Percentiles rank a stretch among this genome's conserved stretches.
Conservation (phyloP, 2,797 vertebrate species). For the Cheirogaleus major region DNA sequence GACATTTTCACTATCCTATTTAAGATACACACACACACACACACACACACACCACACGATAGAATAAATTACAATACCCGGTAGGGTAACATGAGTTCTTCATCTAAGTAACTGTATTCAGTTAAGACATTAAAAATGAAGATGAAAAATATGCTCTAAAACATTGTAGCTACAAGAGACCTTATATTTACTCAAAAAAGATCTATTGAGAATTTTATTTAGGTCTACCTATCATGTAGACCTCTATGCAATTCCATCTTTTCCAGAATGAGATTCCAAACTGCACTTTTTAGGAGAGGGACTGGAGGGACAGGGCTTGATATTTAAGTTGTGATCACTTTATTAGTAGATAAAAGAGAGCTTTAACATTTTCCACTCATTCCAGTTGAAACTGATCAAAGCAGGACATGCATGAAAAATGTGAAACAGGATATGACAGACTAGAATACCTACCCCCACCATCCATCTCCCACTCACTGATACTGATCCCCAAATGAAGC, state of each 20-base stretch:
- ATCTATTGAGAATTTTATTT: slow-evolving; percentile 76
- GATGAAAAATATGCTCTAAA: slow-evolving; percentile 83
- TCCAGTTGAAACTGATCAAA: slow-evolving; percentile 70
- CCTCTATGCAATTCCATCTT: slow-evolving; percentile 67
- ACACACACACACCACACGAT: neutral
- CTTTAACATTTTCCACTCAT: slow-evolving; percentile 72
- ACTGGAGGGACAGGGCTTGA: slow-evolving; percentile 1
- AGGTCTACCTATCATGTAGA: slow-evolving; percentile 79
- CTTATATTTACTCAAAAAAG: slow-evolving; percentile 75
- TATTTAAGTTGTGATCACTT: slow-evolving; percentile 72
- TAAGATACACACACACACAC: slow-evolving; percentile 49
- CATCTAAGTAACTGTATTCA: slow-evolving; percentile 75
- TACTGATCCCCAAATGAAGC: slow-evolving; percentile 81
- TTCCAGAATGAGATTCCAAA: slow-evolving; percentile 67
- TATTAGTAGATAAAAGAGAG: slow-evolving; percentile 70
- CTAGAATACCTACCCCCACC: slow-evolving; percentile 75
- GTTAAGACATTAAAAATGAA: slow-evolving; percentile 82
- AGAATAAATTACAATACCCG: slow-evolving; percentile 79
- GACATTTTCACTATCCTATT: slow-evolving; percentile 79
- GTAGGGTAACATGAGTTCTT: slow-evolving; percentile 78
- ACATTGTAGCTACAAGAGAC: slow-evolving; percentile 72
- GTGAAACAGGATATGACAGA: slow-evolving; percentile 70
- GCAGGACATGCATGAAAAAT: slow-evolving; percentile 79
- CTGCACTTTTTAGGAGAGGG: slow-evolving; percentile 61
- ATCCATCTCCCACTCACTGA: slow-evolving; percentile 74